These are phyloP conservation scores for Brachypalpus laphriformis DNA, from an alignment of 2,888 invertebrate species.

Conservation along the genomic window DNA sequence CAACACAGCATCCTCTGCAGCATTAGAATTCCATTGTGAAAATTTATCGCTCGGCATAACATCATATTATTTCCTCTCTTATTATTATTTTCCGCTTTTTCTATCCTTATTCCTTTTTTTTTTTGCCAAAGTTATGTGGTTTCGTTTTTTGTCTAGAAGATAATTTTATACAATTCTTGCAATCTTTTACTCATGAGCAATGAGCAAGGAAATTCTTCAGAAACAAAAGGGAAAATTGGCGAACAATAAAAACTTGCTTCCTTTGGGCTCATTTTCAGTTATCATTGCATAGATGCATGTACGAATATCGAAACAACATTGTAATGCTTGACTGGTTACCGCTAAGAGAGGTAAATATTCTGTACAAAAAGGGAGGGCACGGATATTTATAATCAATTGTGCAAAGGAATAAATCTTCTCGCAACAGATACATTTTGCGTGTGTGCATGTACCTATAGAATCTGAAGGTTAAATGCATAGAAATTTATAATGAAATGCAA, in stretches of 20 bases:
- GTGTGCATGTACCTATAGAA: not conserved
- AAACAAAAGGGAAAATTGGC: constrained; percentile 4
- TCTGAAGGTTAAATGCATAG: not conserved
- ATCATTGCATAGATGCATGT: constrained; percentile 48
- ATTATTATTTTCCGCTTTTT: constrained; percentile 51
- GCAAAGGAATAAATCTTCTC: constrained; percentile 6
- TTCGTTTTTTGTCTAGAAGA: constrained; percentile 42
- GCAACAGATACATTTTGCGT: not conserved
- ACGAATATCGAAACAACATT: constrained; percentile 21
- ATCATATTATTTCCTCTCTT: constrained; percentile 71
- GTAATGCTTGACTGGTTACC: constrained; percentile 51
- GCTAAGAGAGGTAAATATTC: constrained; percentile 1
- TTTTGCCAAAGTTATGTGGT: constrained; percentile 37
- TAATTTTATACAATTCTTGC: constrained; percentile 35
- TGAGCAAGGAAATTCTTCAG: constrained; percentile 17
- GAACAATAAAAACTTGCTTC: constrained; percentile 25
- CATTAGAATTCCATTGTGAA: constrained; percentile 70
- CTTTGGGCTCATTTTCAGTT: constrained; percentile 51
- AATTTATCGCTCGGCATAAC: constrained; percentile 72
- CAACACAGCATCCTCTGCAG: constrained; percentile 40
- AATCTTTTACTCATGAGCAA: constrained; percentile 36
- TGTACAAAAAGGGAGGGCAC: not conserved
- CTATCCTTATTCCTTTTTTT: too few relatives aligned
- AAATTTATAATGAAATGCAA: not conserved
- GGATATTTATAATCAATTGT: constrained; percentile 21